Percentiles rank a stretch among this genome's conserved stretches.
Conservation (phyloP, 1,140 invertebrate genomes). For the Phymorhynchus buccinoides region DNA sequence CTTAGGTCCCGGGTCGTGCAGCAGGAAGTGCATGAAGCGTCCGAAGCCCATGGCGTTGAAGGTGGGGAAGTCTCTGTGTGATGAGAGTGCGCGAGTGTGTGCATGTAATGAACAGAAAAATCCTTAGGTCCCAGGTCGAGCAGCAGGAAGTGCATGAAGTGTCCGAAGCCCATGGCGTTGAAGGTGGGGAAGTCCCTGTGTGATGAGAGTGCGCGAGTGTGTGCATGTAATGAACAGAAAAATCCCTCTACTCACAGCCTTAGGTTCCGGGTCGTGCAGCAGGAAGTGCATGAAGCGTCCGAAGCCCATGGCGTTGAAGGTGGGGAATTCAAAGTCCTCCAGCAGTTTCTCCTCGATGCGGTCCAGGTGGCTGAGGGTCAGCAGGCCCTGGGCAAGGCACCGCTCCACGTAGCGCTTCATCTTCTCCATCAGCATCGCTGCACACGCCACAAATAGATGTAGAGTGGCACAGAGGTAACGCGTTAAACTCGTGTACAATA, state of each 20-base stretch:
- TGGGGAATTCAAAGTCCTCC: constrained; percentile 59
- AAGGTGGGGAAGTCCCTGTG: constrained; percentile 53
- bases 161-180: constrained; percentile 60
- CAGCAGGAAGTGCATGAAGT: constrained; percentile 65
- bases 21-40: constrained; percentile 63
- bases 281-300: constrained; percentile 67
- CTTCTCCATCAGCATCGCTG: constrained; percentile 56
- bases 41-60: constrained; percentile 65
- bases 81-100: too few species aligned
- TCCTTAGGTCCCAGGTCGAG: constrained; percentile 56
- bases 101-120: too few species aligned
- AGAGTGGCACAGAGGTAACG: too few species aligned
- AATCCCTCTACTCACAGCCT: constrained; percentile 54
- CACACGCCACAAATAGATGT: constrained; percentile 16
- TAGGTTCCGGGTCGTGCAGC: constrained; percentile 52
- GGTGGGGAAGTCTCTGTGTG: constrained; percentile 48
- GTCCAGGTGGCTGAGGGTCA: constrained; percentile 60
- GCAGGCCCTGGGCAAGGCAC: constrained; percentile 58
- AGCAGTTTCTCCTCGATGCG: constrained; percentile 66
- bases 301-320: constrained; percentile 62
- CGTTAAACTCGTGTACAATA: too few species aligned
- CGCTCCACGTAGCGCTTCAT: constrained; percentile 62
- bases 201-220: too few species aligned
- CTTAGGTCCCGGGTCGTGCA: too few species aligned
- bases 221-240: neutral